Percentiles rank a stretch among this genome's conserved stretches.
phyloP scores from a whole-genome alignment of 2,888 invertebrate species.

The Sinopyrophorus schimmeli region DNA sequence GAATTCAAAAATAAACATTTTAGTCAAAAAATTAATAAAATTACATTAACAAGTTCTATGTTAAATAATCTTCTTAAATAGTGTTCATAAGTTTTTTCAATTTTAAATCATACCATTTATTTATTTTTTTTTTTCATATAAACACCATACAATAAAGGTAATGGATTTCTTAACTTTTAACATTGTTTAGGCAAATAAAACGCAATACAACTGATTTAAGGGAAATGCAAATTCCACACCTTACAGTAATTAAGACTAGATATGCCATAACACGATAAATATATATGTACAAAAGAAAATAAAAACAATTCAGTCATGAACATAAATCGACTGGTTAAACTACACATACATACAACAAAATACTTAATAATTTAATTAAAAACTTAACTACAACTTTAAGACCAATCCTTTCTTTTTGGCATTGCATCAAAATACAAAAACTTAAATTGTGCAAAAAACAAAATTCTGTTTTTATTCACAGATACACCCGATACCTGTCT shows the following conservation, averaged over 20 bases:
- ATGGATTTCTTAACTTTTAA: conserved; percentile 18
- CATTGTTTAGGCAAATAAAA: conserved; percentile 20
- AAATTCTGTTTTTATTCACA: too few relatives aligned
- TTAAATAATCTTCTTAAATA: too few relatives aligned
- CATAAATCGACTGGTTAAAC: conserved; percentile 6
- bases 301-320: conserved; percentile 13
- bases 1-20: too few relatives aligned
- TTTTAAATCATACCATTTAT: neutral
- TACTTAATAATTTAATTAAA: neutral
- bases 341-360: conserved; percentile 15
- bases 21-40: too few relatives aligned
- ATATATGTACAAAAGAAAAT: conserved; percentile 14
- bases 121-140: conserved; percentile 17
- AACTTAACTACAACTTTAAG: neutral
- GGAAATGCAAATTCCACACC: conserved; percentile 25
- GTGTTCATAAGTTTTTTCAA: too few relatives aligned
- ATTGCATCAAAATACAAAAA: conserved; percentile 4
- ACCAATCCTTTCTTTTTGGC: conserved; percentile 8
- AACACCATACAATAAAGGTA: conserved; percentile 29
- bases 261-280: conserved; percentile 20
- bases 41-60: too few relatives aligned
- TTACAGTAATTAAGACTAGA: conserved; percentile 31
- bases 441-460: too few relatives aligned
- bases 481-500: too few relatives aligned
- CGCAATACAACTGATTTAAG: conserved; percentile 24